Percentiles rank a stretch among this genome's conserved stretches.
These are phyloP conservation scores for Trematocara variabile DNA, from an alignment of 2,113 vertebrate genomes.

Conservation along the genomic window DNA sequence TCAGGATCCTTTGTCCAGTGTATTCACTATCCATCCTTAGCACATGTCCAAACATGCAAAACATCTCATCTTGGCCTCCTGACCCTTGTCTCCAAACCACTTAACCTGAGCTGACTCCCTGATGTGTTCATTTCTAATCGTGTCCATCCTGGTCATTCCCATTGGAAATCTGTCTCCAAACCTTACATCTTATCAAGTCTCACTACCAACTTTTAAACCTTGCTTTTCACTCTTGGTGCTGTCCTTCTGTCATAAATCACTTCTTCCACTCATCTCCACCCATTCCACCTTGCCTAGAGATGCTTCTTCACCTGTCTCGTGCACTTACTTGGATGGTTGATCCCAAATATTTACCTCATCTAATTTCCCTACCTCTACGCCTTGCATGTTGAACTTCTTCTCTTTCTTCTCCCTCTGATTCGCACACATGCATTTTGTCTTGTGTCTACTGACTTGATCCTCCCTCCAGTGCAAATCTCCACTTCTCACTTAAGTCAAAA, in stretches of 20 bases:
- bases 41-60: not conserved
- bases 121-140: not conserved
- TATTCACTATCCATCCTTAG: not conserved
- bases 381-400: not conserved
- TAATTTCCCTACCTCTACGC: not conserved
- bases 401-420: not conserved
- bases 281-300: not conserved
- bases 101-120: not conserved
- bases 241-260: not conserved
- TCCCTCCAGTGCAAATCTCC: not conserved
- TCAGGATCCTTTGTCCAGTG: not conserved
- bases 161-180: not conserved
- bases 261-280: not conserved
- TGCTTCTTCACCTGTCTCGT: not conserved
- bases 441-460: not conserved
- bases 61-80: not conserved
- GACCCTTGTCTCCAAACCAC: not conserved
- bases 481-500: not conserved
- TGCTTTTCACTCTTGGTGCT: not conserved
- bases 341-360: not conserved
- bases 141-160: not conserved
- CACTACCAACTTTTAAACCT: not conserved
- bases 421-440: not conserved
- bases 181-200: not conserved
- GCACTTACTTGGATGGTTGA: not conserved